These are phyloP conservation scores for Melopsittacus undulatus DNA, from an alignment of 2,797 vertebrate species.

Conservation along the genomic window DNA sequence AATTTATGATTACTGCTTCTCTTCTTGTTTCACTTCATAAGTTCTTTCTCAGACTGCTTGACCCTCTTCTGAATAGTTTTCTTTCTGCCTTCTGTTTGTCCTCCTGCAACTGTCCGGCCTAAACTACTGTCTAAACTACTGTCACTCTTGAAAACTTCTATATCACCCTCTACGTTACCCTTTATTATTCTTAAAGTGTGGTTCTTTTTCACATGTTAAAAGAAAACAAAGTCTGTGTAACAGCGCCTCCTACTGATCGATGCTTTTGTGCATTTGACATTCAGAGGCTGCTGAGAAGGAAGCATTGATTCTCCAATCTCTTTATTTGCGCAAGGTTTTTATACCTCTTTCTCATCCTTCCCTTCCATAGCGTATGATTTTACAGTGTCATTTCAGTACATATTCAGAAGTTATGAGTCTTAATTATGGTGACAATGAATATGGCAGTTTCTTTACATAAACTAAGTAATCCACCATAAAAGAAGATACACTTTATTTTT, in stretches of 20 bases:
- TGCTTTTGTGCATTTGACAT: neutral
- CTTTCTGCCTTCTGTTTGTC: neutral
- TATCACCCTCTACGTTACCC: neutral
- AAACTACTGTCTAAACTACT: neutral
- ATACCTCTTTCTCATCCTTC: conserved; percentile 29
- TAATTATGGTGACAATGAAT: conserved; percentile 44
- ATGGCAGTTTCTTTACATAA: conserved; percentile 47
- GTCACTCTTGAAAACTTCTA: neutral
- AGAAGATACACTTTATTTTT: neutral
- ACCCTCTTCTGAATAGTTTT: neutral
- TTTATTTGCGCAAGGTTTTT: conserved; percentile 42
- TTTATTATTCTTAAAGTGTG: neutral
- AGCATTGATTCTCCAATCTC: conserved; percentile 33
- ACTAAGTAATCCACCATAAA: conserved; percentile 44
- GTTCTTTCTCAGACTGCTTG: neutral
- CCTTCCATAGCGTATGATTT: conserved; percentile 28
- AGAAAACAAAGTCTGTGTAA: neutral
- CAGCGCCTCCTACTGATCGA: neutral
- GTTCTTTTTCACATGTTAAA: neutral
- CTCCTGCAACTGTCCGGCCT: neutral
- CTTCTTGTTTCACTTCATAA: neutral
- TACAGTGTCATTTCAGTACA: conserved; percentile 44
- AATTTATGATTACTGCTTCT: neutral
- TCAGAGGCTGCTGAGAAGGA: neutral
- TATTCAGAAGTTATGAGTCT: conserved; percentile 27